Percentiles rank a stretch among this genome's conserved stretches.
phyloP scores from a whole-genome alignment of 92 coral and sea anemone genomes.

The Hydrozoanthus gracilis region DNA sequence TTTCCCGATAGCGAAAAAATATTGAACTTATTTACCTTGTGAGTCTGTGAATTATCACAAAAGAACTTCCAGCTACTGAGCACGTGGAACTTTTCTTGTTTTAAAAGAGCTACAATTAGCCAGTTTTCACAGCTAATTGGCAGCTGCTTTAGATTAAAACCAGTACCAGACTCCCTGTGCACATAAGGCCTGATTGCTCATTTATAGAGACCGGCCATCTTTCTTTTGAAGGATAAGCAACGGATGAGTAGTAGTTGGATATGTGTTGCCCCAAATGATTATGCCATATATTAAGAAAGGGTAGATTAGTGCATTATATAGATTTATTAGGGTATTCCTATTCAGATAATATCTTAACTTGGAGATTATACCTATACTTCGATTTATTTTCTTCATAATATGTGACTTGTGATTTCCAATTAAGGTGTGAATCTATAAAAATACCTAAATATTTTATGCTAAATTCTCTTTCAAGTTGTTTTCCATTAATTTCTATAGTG shows the following conservation, averaged over 20 bases:
- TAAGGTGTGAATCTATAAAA: not conserved
- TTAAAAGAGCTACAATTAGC: not conserved
- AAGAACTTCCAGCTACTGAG: constrained; percentile 1
- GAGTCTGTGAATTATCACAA: not conserved
- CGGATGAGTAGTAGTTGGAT: not conserved
- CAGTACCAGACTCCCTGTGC: constrained; percentile 17
- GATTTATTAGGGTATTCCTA: not conserved
- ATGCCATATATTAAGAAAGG: not conserved
- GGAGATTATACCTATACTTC: constrained; percentile 5
- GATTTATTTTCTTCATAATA: not conserved
- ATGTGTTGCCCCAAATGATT: constrained; percentile 11
- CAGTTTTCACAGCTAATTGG: constrained; percentile 9
- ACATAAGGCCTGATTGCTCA: not conserved
- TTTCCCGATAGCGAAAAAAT: not conserved
- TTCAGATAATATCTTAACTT: not conserved
- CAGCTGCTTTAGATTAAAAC: constrained; percentile 17
- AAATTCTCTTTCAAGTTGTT: not conserved
- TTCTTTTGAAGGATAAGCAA: constrained; percentile 3
- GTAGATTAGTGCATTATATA: not conserved
- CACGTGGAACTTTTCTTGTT: not conserved
- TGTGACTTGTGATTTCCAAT: not conserved
- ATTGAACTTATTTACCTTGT: not conserved
- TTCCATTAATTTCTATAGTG: not conserved
- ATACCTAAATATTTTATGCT: constrained; percentile 2
- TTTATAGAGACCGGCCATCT: not conserved